phyloP scores from a whole-genome alignment of 2,797 vertebrate genomes.

The Mus caroli region DNA sequence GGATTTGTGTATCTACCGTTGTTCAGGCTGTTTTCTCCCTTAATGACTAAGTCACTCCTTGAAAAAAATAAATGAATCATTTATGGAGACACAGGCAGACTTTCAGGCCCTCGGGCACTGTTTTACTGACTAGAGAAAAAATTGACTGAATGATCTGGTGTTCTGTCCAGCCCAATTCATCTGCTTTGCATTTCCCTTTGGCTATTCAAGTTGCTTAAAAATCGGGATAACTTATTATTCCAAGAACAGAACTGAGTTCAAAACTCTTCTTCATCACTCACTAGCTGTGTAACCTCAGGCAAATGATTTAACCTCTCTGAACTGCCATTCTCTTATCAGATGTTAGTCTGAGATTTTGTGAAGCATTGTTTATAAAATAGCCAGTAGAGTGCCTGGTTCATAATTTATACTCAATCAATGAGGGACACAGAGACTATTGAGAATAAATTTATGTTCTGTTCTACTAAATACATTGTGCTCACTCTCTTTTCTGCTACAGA shows the following conservation, averaged over 20 bases:
- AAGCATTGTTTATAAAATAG: slow-evolving; percentile 35
- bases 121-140: slow-evolving; percentile 75
- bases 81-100: slow-evolving; percentile 64
- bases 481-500: slow-evolving; percentile 46
- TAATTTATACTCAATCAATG: slow-evolving; percentile 65
- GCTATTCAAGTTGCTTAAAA: slow-evolving; percentile 61
- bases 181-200: slow-evolving; percentile 66
- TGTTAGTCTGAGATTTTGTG: slow-evolving; percentile 45
- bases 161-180: slow-evolving; percentile 65
- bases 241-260: slow-evolving; percentile 44
- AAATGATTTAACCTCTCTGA: slow-evolving; percentile 73
- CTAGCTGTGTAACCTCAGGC: slow-evolving; percentile 71
- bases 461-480: slow-evolving; percentile 14
- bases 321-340: slow-evolving; percentile 55
- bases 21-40: slow-evolving; percentile 62
- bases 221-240: slow-evolving; percentile 68
- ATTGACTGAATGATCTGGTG: slow-evolving; percentile 46
- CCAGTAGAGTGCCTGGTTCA: background rate
- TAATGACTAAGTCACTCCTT: slow-evolving; percentile 69
- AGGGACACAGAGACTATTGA: background rate
- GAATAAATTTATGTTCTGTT: slow-evolving; percentile 48
- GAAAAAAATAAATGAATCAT: slow-evolving; percentile 75
- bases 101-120: slow-evolving; percentile 5
- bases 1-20: slow-evolving; percentile 70
- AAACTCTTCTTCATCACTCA: slow-evolving; percentile 71